These are phyloP conservation scores for Uloborus plumipes DNA, from an alignment of 2,888 invertebrate species.

Conservation along the genomic window DNA sequence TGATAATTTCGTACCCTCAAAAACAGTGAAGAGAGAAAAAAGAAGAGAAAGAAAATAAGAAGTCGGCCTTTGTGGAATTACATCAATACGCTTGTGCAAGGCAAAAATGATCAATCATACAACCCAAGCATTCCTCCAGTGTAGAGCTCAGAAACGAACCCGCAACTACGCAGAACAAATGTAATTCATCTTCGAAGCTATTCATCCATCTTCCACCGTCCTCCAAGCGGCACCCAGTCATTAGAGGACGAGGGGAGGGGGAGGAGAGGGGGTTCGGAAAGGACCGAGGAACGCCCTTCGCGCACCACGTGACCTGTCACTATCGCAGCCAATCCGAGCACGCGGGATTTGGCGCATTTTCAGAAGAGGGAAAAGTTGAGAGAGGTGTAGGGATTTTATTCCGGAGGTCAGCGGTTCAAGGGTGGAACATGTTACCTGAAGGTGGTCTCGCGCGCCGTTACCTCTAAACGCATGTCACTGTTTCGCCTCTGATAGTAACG, in stretches of 20 bases:
- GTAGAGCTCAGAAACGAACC: constrained; percentile 54
- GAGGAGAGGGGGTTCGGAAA: background rate
- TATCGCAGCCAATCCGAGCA: constrained; percentile 39
- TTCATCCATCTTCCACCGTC: constrained; percentile 56
- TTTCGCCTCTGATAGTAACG: constrained; percentile 19
- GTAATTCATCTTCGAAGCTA: constrained; percentile 60
- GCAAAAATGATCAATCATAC: constrained; percentile 53
- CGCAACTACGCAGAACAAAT: constrained; percentile 61
- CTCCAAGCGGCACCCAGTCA: constrained; percentile 53
- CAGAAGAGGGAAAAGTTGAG: constrained; percentile 41
- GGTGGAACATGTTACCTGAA: constrained; percentile 59
- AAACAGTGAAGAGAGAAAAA: constrained; percentile 21
- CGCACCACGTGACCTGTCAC: constrained; percentile 53
- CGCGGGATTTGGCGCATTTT: constrained; percentile 48
- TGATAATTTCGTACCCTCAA: constrained; percentile 32
- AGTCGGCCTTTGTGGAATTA: constrained; percentile 56
- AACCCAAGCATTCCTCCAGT: constrained; percentile 37
- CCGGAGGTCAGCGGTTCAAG: constrained; percentile 51
- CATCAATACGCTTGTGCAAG: constrained; percentile 46
- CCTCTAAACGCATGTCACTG: constrained; percentile 52
- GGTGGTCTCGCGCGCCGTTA: constrained; percentile 46
- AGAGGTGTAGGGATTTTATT: constrained; percentile 48
- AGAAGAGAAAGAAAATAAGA: constrained; percentile 43
- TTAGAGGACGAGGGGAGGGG: constrained; percentile 35
- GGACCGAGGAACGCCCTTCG: constrained; percentile 54